Evolutionary conservation across 1,140 invertebrate genomes (phyloP).

Genomic region (Ruditapes philippinarum): DNA sequence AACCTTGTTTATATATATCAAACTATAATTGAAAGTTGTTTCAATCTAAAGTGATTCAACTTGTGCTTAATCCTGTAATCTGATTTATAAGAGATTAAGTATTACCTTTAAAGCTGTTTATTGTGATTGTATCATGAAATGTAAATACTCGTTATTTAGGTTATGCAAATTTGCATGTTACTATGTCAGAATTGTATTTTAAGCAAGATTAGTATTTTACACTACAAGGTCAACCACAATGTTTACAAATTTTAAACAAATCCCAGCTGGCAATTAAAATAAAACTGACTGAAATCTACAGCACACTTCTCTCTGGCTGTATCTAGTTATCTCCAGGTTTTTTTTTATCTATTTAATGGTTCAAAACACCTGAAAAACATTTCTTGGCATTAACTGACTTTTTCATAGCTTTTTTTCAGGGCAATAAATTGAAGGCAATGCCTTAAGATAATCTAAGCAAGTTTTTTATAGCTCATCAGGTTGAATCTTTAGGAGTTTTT

Average conservation of each 20-base stretch:
- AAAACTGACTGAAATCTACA: neutral
- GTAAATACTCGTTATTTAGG: neutral
- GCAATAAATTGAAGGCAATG: neutral
- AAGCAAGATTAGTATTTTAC: neutral
- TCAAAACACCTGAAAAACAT: conserved; percentile 7
- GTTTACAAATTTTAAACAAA: no score
- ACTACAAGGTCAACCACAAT: neutral
- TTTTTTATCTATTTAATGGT: neutral
- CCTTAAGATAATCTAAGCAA: neutral
- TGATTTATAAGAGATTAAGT: neutral
- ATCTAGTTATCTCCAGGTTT: no score
- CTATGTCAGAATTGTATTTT: conserved; percentile 15
- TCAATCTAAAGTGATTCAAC: no score
- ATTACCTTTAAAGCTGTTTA: neutral
- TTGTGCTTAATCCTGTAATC: no score
- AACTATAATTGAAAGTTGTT: no score
- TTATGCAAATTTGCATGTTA: conserved; percentile 32
- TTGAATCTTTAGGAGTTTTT: no score
- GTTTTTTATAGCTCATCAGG: neutral
- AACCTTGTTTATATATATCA: no score
- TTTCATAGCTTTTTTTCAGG: neutral
- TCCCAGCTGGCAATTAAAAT: neutral
- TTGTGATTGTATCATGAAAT: neutral
- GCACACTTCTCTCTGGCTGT: neutral
- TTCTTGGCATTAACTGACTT: neutral